These are phyloP conservation scores for Ferrisia virgata DNA, from an alignment of 2,888 invertebrate genomes.

Conservation along the genomic window DNA sequence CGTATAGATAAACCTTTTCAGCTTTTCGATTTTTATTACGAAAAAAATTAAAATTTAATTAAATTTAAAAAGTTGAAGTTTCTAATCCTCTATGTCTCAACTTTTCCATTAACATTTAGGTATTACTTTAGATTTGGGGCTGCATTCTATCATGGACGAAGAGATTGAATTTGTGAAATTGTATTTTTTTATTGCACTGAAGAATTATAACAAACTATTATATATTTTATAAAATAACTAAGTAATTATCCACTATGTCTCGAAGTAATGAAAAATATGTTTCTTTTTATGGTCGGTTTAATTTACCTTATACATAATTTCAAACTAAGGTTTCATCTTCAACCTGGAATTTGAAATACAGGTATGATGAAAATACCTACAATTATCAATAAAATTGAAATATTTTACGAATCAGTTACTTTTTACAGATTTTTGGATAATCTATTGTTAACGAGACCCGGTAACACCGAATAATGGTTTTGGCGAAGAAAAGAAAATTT, in stretches of 20 bases:
- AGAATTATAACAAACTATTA: no score
- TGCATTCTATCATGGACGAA: no score
- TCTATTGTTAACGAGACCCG: background rate
- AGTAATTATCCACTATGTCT: background rate
- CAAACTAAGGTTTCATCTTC: background rate
- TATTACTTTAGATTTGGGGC: no score
- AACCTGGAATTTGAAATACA: background rate
- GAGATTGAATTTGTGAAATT: no score
- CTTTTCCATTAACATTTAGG: no score
- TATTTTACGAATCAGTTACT: background rate
- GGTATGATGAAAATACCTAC: background rate
- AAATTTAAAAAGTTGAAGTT: no score
- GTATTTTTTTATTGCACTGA: no score
- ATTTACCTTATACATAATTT: background rate
- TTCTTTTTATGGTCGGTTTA: background rate
- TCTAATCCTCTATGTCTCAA: no score
- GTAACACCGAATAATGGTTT: background rate
- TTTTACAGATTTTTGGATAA: background rate
- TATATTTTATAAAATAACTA: no score
- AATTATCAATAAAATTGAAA: background rate
- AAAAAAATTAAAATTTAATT: no score
- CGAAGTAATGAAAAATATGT: background rate
- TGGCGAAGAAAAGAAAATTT: background rate
- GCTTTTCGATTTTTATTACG: background rate
- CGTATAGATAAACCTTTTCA: background rate